Base-by-base conservation (phyloP, 2,888 invertebrate genomes). In the Globia sparganii region DNA sequence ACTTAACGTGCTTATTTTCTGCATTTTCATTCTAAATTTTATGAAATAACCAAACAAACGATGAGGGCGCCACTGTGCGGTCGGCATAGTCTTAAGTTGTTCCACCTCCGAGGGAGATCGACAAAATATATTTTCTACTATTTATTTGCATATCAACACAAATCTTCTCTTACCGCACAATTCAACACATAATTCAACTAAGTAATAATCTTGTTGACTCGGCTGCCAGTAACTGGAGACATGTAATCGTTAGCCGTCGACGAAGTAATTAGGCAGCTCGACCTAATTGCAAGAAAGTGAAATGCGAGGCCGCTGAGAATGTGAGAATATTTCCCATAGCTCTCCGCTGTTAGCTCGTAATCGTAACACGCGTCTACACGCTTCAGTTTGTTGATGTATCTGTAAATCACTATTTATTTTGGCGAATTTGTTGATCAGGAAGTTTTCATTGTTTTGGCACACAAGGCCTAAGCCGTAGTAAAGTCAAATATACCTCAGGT, bases 231-330 rank as follows among this genome's bases (percentile, higher is more conserved):
- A 90, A 91, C 86, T 82, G 75, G 90, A 92, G 88, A 86, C 88
- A 76, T 74, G 86, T 84, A 80, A 88, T 87, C 88, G 90, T 92
- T 91, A 91, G 87, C 85, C 75, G 84, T 76, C 81, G 77, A 76
- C 83, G 79, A 77, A 86, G 81, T 84, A 86, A 87, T 87, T 87
- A 87, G 86, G 83, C 81, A 81, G 86, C 70, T 87, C 85, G 86
- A 89, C 82, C 88, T 90, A 92, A 92, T 92, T 89, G 89, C 88
- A 92, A 89, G 92, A 93, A 93, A 94, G 93, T 93, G 92, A 93
- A 94, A 93, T 88, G 91, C 76, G 90, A 91, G 84, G 84, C 85
- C 75, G 72, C 62, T 76, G 72, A 66, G 75, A 85, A 84, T 84
- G 78, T 84, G 86, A 87, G 90, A 88, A 84, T 65, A 80, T 82